Percentiles rank a stretch among this genome's conserved stretches.
Conservation (phyloP, 23 tunicate genomes). For the Oikopleura vanhoeffeni region DNA sequence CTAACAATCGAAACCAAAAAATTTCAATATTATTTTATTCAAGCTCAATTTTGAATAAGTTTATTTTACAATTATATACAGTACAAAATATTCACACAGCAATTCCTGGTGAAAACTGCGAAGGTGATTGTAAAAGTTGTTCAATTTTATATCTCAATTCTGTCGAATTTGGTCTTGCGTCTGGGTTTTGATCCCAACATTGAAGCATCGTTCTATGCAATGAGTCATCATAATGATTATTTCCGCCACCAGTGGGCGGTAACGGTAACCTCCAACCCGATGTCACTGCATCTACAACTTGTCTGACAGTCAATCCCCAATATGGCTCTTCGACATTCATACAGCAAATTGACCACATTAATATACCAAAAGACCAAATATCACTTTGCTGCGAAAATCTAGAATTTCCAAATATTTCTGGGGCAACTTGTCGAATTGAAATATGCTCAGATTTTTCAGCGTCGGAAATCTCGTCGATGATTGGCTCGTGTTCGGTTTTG, state of each 20-base stretch:
- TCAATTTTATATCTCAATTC: background rate
- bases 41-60: background rate
- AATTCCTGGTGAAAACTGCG: background rate
- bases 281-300: constrained; percentile 79
- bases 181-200: constrained; percentile 82
- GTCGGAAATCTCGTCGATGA: background rate
- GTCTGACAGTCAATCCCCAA: constrained; percentile 87
- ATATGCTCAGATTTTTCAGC: background rate
- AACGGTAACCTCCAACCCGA: constrained; percentile 80
- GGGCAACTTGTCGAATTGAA: constrained; percentile 88
- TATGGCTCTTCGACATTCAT: constrained; percentile 53
- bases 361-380: constrained; percentile 90
- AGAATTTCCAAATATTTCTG: constrained; percentile 54
- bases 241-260: constrained; percentile 50
- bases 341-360: constrained; percentile 86
- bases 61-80: background rate
- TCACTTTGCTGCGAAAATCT: constrained; percentile 82
- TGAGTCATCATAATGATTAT: background rate
- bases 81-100: background rate
- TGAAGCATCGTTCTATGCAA: constrained; percentile 57
- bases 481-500: background rate
- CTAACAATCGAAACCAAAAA: too few species aligned
- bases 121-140: background rate
- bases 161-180: constrained; percentile 23
- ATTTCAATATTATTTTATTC: background rate